phyloP scores from a whole-genome alignment of 2,797 vertebrate species.

The Artibeus lituratus region DNA sequence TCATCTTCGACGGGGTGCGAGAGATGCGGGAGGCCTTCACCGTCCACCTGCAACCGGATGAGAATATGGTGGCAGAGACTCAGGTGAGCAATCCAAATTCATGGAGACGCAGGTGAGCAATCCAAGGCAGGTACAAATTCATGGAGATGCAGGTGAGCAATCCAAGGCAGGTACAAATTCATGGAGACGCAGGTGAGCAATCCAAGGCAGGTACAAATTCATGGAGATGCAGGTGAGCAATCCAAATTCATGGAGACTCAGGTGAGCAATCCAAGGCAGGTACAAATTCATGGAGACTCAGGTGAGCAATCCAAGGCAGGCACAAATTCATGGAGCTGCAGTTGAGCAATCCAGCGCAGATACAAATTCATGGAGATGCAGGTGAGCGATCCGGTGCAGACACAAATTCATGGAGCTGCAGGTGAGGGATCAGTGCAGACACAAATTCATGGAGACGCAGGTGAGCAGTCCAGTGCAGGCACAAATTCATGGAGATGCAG shows the following conservation, averaged over 20 bases:
- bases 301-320: no score
- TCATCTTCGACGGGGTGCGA: slow-evolving; percentile 90
- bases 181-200: no score
- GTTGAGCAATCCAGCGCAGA: no score
- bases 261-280: slow-evolving; percentile 78
- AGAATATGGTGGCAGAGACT: slow-evolving; percentile 95
- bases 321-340: background rate
- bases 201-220: background rate
- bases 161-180: background rate
- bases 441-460: no score
- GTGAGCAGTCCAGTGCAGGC: slow-evolving; percentile 56
- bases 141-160: slow-evolving; percentile 59
- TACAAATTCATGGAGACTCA: background rate
- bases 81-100: slow-evolving; percentile 79
- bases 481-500: background rate
- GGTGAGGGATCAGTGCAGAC: slow-evolving; percentile 81
- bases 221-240: slow-evolving; percentile 87
- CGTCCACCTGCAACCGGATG: slow-evolving; percentile 93
- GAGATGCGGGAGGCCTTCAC: slow-evolving; percentile 97
- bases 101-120: slow-evolving; percentile 91
- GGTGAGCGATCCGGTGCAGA: slow-evolving; percentile 77
- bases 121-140: slow-evolving; percentile 63
- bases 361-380: slow-evolving; percentile 83
- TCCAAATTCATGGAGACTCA: slow-evolving; percentile 86
- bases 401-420: slow-evolving; percentile 88